Percentiles rank a stretch among this genome's conserved stretches.
These are phyloP conservation scores for Henricia sp. DNA, from an alignment of 53 echinoderm and acorn worm genomes.

Conservation along the genomic window DNA sequence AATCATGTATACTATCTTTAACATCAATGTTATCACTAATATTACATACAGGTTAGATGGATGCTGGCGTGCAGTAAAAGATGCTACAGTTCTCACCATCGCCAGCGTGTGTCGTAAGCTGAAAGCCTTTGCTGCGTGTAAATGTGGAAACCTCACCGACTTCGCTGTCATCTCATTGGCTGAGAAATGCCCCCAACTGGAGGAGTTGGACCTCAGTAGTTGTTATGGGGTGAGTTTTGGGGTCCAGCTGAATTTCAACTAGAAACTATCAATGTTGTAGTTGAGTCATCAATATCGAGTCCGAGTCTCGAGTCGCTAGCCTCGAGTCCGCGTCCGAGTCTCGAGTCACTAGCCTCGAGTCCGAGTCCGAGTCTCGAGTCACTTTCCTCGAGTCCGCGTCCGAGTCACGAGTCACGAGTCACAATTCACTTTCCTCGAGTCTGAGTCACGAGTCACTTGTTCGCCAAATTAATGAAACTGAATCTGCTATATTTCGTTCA, in stretches of 20 bases:
- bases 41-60: slow-evolving; percentile 64
- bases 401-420: too few relatives aligned
- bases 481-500: too few relatives aligned
- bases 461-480: too few relatives aligned
- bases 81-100: slow-evolving; percentile 56
- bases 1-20: too few relatives aligned
- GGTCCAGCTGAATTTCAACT: neutral
- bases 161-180: slow-evolving; percentile 61
- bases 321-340: too few relatives aligned
- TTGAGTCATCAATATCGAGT: neutral
- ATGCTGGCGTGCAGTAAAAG: slow-evolving; percentile 85
- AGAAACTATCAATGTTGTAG: neutral
- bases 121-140: slow-evolving; percentile 60
- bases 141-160: slow-evolving; percentile 81
- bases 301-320: neutral
- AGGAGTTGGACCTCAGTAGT: slow-evolving; percentile 91
- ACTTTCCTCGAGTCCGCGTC: too few relatives aligned
- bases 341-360: too few relatives aligned
- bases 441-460: too few relatives aligned
- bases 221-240: slow-evolving; percentile 78
- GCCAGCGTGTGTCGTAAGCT: slow-evolving; percentile 72
- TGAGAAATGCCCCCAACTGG: slow-evolving; percentile 68
- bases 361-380: too few relatives aligned
- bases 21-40: too few relatives aligned
- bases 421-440: too few relatives aligned